Evolutionary conservation across 2,888 invertebrate species (phyloP), one percentile per base, ranked within the genome.

Genomic region (Iphiclides podalirius): DNA sequence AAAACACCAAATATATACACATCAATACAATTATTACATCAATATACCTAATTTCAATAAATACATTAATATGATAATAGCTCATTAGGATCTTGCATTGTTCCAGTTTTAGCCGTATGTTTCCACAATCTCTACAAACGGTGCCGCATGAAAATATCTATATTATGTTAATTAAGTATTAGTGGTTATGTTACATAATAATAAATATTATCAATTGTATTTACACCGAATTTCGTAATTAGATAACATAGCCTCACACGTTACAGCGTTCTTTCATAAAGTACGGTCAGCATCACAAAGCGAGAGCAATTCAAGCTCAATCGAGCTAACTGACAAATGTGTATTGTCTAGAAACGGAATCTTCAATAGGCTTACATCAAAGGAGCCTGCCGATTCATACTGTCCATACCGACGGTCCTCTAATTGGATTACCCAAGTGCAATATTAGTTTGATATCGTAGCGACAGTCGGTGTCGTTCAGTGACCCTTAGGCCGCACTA

Each of bases 341-440:
- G 9, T 12, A 43, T 49, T 49, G 49, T 49, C 43, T 43, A 39
- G 49, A 49, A 43, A 39, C 43, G 34, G 49, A 49, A 49, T 43
- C 44, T 47, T 48, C 44, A 47, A 47, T 47, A 13, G 46, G 46
- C 52, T 56, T 54, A 57, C 64, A 76, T 78, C 79, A 79, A 79
- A 79, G 76, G 70, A 64, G 61, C n/a, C n/a, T n/a, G n/a, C n/a
- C n/a, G n/a, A 66, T 64, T 60, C 70, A 67, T 64, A 64, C 52
- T 40, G 26, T 46, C 44, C 59, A 53, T 60, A 59, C 64, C 66
- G 67, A 66, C 66, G 64, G 70, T 64, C 59, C 58, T 63, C 77
- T 81, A 81, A 83, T 82, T 81, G 80, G 75, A 81, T 81, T 80
- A 79, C 72, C 70, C 68, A 68, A 70, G 69, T 72, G 72, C 73